A percentile compares a stretch with the other conserved stretches of the same genome.
phyloP scores from a whole-genome alignment of 1,140 invertebrate species.

The Plectrocnemia conspersa region DNA sequence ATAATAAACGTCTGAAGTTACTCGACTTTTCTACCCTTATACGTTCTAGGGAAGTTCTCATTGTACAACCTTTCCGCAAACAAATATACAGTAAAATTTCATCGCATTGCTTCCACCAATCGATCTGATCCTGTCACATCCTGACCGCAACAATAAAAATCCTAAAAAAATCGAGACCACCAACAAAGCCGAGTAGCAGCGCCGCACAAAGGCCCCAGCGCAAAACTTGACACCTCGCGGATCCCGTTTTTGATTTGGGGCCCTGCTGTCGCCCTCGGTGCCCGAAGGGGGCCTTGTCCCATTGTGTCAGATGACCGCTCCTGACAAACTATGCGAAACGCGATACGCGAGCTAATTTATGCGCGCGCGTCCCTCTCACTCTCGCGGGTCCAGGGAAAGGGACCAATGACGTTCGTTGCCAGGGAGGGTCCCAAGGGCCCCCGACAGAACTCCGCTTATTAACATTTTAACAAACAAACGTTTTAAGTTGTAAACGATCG shows the following conservation, averaged over 20 bases:
- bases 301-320: background rate
- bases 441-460: constrained; percentile 9
- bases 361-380: background rate
- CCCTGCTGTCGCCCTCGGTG: background rate
- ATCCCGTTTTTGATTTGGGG: background rate
- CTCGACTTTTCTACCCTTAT: too few relatives aligned
- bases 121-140: too few relatives aligned
- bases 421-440: background rate
- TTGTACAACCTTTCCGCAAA: too few relatives aligned
- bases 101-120: too few relatives aligned
- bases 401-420: background rate
- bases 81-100: too few relatives aligned
- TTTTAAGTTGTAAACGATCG: constrained; percentile 32
- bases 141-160: too few relatives aligned
- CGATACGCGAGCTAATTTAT: background rate
- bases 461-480: constrained; percentile 31
- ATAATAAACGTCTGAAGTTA: too few relatives aligned
- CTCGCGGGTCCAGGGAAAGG: background rate
- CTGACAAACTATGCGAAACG: background rate
- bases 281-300: background rate
- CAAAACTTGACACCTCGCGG: background rate
- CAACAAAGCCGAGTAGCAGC: background rate
- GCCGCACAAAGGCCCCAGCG: background rate
- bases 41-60: too few relatives aligned
- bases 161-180: background rate